phyloP scores from a whole-genome alignment of 1,140 invertebrate genomes.

The Melitaea cinxia region DNA sequence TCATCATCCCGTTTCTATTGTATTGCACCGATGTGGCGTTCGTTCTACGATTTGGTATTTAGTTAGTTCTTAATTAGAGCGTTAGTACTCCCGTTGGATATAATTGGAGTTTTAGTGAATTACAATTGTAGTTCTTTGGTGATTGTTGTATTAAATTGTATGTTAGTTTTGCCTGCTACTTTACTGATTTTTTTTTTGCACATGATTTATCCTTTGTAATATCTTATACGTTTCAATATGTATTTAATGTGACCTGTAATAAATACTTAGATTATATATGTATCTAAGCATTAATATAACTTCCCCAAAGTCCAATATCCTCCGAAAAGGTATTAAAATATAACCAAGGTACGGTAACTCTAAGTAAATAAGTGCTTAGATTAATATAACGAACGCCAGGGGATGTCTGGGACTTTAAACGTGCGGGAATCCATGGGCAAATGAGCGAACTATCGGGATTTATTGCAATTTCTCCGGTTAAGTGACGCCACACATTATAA shows the following conservation, averaged over 20 bases:
- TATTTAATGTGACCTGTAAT: too few relatives aligned
- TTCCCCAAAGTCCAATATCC: neutral
- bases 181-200: too few relatives aligned
- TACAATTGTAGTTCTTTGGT: neutral
- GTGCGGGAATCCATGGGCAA: constrained; percentile 22
- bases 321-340: constrained; percentile 4
- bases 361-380: constrained; percentile 14
- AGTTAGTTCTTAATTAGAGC: constrained; percentile 18
- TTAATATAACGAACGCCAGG: constrained; percentile 20
- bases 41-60: constrained; percentile 14
- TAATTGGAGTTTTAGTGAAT: neutral
- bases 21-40: neutral
- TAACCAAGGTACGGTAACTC: constrained; percentile 1
- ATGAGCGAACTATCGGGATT: constrained; percentile 55
- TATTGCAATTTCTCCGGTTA: constrained; percentile 46
- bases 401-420: constrained; percentile 13
- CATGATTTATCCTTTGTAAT: too few relatives aligned
- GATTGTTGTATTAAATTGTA: neutral
- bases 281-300: neutral
- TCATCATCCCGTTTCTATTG: constrained; percentile 19
- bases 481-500: too few relatives aligned
- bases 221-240: too few relatives aligned
- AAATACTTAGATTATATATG: constrained; percentile 2
- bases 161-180: too few relatives aligned
- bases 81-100: neutral